These are phyloP conservation scores for Lacerta agilis DNA, from an alignment of 2,797 vertebrate genomes.

Conservation along the genomic window DNA sequence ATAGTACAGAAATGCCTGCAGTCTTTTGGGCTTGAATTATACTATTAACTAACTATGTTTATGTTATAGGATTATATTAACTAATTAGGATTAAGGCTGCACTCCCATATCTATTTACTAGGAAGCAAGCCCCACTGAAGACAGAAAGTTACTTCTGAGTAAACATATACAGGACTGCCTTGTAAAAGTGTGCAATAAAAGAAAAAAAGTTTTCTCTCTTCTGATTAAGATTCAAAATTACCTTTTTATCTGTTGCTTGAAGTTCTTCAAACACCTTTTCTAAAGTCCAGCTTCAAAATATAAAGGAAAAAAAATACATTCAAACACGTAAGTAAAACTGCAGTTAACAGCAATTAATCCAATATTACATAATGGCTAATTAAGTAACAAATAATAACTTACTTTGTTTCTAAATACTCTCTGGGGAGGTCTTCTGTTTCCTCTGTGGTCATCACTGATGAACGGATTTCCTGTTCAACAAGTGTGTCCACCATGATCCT, in stretches of 20 bases:
- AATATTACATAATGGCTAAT: background rate
- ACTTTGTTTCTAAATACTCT: constrained; percentile 94
- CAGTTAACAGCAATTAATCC: background rate
- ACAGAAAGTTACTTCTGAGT: background rate
- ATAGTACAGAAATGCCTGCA: too few relatives aligned
- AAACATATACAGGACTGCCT: background rate
- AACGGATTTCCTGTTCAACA: constrained; percentile 93
- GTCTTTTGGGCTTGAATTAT: too few relatives aligned
- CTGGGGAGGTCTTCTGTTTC: constrained; percentile 90
- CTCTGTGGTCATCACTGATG: constrained; percentile 85
- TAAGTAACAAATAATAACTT: constrained; percentile 49
- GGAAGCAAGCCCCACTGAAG: too few relatives aligned
- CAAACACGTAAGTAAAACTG: constrained; percentile 6
- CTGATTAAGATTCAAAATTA: constrained; percentile 53
- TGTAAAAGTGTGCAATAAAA: too few relatives aligned
- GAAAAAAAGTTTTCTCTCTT: background rate
- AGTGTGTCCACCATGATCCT: constrained; percentile 95
- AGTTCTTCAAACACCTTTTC: constrained; percentile 98
- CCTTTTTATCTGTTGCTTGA: constrained; percentile 93
- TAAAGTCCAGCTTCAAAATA: constrained; percentile 88
- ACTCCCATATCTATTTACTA: too few relatives aligned
- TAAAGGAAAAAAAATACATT: constrained; percentile 50
- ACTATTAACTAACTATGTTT: too few relatives aligned
- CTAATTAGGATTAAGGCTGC: too few relatives aligned
- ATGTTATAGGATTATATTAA: too few relatives aligned